These are phyloP conservation scores for Taphrorychus bicolor DNA, from an alignment of 2,888 invertebrate species.

Conservation along the genomic window DNA sequence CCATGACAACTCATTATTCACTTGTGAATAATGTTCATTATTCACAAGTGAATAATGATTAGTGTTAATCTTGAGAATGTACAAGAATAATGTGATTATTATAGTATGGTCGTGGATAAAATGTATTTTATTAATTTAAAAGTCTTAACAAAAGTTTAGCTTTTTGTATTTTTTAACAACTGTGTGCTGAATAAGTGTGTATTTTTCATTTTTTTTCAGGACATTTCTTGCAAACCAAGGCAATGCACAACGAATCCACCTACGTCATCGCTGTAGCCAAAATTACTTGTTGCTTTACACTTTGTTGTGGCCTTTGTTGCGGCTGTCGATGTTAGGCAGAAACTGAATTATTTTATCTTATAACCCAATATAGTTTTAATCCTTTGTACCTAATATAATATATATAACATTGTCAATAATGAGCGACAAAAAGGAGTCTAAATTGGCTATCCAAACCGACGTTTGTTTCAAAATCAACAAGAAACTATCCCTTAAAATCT, in stretches of 20 bases:
- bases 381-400: neutral
- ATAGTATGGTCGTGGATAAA: no score
- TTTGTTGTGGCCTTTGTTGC: conserved; percentile 32
- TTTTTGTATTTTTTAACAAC: no score
- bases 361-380: neutral
- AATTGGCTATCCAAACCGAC: neutral
- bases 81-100: no score
- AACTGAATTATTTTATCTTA: neutral
- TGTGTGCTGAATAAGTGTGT: neutral
- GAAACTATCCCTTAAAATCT: conserved; percentile 58
- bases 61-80: no score
- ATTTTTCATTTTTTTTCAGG: neutral
- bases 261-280: neutral
- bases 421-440: conserved; percentile 8
- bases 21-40: no score
- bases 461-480: conserved; percentile 55
- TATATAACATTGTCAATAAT: neutral
- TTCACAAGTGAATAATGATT: no score
- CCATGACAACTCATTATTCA: no score
- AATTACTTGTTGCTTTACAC: conserved; percentile 17
- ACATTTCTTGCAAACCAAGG: neutral
- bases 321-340: conserved; percentile 29
- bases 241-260: neutral
- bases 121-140: no score
- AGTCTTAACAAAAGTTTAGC: neutral